Conservation (phyloP, 2,113 vertebrate genomes). For the Anarhynchus alexandrinus region DNA sequence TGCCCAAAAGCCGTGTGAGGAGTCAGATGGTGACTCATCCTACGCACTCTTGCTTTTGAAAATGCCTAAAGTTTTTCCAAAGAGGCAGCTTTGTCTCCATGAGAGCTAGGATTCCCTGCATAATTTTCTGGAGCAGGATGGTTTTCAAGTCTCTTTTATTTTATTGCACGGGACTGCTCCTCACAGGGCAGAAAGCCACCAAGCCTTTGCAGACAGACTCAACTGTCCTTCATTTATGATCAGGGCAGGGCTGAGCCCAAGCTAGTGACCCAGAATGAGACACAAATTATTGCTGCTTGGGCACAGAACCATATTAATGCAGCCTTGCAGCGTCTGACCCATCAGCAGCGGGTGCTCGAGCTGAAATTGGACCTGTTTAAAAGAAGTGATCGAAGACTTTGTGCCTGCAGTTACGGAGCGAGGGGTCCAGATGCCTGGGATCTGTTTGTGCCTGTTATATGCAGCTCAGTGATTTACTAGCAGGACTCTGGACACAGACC, state of each 20-base stretch:
- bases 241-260: background rate
- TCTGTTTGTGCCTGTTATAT: constrained; percentile 17
- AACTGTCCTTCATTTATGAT: background rate
- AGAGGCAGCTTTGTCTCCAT: background rate
- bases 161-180: background rate
- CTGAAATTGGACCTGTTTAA: background rate
- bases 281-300: background rate
- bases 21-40: background rate
- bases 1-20: background rate
- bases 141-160: background rate
- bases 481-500: background rate
- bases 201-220: background rate
- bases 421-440: background rate
- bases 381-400: background rate
- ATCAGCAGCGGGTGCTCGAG: background rate
- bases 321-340: background rate
- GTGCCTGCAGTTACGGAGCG: background rate
- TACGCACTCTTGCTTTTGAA: background rate
- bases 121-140: background rate
- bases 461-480: constrained; percentile 26
- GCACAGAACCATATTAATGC: background rate
- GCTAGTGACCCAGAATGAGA: background rate
- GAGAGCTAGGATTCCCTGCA: background rate
- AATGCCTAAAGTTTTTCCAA: background rate
- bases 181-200: background rate